Percentiles rank a stretch among this genome's conserved stretches.
phyloP scores from a whole-genome alignment of 2,113 vertebrate genomes.

The Phaethon lepturus region DNA sequence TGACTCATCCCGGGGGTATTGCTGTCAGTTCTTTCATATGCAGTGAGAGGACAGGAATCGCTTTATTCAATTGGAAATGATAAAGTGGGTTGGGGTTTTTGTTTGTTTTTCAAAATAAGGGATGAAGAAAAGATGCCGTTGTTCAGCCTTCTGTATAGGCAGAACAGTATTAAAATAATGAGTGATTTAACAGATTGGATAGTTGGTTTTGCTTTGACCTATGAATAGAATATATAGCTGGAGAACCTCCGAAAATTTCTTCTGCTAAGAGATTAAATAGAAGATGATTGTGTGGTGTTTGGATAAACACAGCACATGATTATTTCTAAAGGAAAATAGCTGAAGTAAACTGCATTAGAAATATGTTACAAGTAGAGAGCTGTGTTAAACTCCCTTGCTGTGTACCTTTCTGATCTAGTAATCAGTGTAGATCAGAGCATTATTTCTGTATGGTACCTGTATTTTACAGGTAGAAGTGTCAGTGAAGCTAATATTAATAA shows the following conservation, averaged over 20 bases:
- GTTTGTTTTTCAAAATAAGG: not conserved
- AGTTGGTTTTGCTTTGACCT: not conserved
- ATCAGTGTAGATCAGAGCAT: not conserved
- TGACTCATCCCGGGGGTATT: not conserved
- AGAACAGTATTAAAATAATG: not conserved
- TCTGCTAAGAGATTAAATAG: not conserved
- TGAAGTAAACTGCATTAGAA: not conserved
- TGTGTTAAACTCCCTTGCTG: not conserved
- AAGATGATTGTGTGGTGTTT: not conserved
- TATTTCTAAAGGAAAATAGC: not conserved
- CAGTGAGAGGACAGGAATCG: not conserved
- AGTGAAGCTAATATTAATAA: not conserved
- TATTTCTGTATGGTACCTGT: not conserved
- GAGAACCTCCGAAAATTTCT: not conserved
- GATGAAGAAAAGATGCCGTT: not conserved
- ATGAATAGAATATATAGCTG: not conserved
- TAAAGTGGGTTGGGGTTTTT: not conserved
- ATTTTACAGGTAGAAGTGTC: not conserved
- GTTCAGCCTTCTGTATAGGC: not conserved
- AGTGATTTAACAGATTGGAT: accelerated
- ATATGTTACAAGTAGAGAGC: accelerated
- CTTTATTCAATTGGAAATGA: not conserved
- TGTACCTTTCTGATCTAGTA: not conserved
- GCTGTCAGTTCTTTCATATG: not conserved
- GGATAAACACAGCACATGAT: not conserved